phyloP scores from a whole-genome alignment of 2,888 invertebrate genomes.

The Eutolmus rufibarbis region DNA sequence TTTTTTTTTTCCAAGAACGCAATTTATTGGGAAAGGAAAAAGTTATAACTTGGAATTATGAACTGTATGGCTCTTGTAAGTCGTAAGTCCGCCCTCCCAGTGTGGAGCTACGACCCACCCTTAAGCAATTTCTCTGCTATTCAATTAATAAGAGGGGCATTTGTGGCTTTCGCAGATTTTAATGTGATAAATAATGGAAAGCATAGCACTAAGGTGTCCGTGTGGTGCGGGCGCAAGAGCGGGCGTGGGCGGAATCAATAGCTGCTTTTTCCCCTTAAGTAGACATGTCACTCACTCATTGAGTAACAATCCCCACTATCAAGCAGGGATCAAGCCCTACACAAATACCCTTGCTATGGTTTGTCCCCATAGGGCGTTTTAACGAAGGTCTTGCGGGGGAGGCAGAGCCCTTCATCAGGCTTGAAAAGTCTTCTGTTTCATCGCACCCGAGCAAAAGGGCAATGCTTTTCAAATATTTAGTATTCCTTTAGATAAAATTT shows the following conservation, averaged over 20 bases:
- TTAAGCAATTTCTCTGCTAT: background rate
- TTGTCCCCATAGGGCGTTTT: background rate
- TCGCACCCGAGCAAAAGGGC: background rate
- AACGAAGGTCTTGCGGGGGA: background rate
- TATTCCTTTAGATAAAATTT: background rate
- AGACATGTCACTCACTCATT: slow-evolving; percentile 2
- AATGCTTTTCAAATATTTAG: background rate
- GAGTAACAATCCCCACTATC: background rate
- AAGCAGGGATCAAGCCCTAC: background rate
- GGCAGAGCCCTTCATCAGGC: background rate
- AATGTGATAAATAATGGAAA: slow-evolving; percentile 27
- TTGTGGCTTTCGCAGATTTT: slow-evolving; percentile 8
- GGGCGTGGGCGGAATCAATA: background rate
- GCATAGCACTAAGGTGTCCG: background rate
- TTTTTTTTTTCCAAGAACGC: background rate
- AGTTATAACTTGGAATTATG: background rate
- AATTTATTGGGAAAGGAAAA: background rate
- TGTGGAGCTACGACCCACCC: background rate
- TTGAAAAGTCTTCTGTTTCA: background rate
- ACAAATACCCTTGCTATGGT: background rate
- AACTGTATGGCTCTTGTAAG: background rate
- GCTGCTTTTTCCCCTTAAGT: background rate
- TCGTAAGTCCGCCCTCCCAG: background rate
- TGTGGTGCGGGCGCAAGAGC: background rate
- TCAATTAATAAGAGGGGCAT: background rate